Percentiles rank a stretch among this genome's conserved stretches.
Conservation (phyloP, 2,797 vertebrate genomes). For the Propithecus perrieri region DNA sequence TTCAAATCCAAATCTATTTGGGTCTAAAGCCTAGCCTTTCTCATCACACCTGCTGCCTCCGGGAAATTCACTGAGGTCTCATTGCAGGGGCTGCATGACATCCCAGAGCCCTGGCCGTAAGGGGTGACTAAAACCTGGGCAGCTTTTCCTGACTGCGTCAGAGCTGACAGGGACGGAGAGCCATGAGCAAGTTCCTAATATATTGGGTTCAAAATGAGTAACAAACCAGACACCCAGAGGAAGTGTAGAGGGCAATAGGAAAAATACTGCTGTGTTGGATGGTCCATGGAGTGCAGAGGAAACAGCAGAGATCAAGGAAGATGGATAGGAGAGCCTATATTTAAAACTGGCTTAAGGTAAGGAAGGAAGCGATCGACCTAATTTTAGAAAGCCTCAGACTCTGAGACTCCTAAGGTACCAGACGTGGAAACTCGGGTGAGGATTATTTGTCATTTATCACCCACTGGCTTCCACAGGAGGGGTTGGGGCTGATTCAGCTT, state of each 20-base stretch:
- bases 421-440: neutral
- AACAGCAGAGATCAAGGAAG: conserved; percentile 68
- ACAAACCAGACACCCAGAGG: conserved; percentile 52
- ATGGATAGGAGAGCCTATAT: conserved; percentile 72
- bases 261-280: conserved; percentile 71
- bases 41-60: neutral
- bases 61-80: neutral
- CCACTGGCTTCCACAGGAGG: neutral
- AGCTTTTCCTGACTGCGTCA: conserved; percentile 58
- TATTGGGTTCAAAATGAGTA: conserved; percentile 39
- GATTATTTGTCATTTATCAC: conserved; percentile 16
- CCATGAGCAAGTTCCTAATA: conserved; percentile 13
- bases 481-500: neutral
- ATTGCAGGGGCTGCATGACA: neutral
- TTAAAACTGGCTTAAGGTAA: conserved; percentile 80
- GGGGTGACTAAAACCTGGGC: conserved; percentile 50
- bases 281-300: conserved; percentile 59
- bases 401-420: conserved; percentile 67
- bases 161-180: conserved; percentile 32
- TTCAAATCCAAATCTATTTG: neutral
- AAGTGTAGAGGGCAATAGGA: conserved; percentile 75
- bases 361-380: conserved; percentile 81
- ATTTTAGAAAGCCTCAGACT: conserved; percentile 81
- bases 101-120: neutral
- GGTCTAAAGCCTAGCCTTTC: neutral